Evolutionary conservation across 2,797 vertebrate genomes (phyloP), one percentile per base, ranked within the genome.

Genomic region (Hippopotamyrus pictus): DNA sequence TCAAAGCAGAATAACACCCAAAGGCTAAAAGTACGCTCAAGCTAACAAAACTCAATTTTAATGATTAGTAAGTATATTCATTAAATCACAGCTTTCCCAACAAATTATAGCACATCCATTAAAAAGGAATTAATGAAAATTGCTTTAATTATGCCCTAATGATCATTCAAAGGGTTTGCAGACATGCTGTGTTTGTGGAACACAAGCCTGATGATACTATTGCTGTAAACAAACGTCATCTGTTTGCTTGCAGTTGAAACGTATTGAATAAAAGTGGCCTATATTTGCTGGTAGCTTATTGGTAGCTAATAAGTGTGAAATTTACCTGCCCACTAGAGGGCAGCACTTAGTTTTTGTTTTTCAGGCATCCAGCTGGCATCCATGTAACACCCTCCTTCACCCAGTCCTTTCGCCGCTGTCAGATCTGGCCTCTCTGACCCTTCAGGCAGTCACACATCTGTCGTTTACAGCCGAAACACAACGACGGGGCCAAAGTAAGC

Each of bases 121-220:
- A 88, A 88, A 88, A 62, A 25, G 37, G 57, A 62, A 88, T 65
- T 62, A 88, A 46, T 65, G 86, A 46, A 62, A 44, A 44, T 44
- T 5, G 86, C 19, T 65, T 62, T 88, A 88, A 62, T 88, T 62
- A 46, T 65, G 17, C n/a, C 57, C 37, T 62, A 33, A 88, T 44
- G 57, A 88, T 65, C 86, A 44, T 57, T 62, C 86, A 87, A 62
- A 54, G 41, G 54, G 57, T 88, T 48, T 88, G 33, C 57, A 44
- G 53, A 19, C 33, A 65, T 11, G 44, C 22, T 84, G n/a, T 50
- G 82, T 29, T 84, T 50, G 46, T 84, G 82, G 83, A 29, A 51
- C 17, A 41, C 37, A 79, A 62, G n/a, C 54, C 5, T 3, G 22
- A 87, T 53, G 85, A 87, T 41, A 37, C 22, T 6, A 11, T 29